Conservation (phyloP, 2,888 invertebrate genomes). For the Eubasilissa splendida region DNA sequence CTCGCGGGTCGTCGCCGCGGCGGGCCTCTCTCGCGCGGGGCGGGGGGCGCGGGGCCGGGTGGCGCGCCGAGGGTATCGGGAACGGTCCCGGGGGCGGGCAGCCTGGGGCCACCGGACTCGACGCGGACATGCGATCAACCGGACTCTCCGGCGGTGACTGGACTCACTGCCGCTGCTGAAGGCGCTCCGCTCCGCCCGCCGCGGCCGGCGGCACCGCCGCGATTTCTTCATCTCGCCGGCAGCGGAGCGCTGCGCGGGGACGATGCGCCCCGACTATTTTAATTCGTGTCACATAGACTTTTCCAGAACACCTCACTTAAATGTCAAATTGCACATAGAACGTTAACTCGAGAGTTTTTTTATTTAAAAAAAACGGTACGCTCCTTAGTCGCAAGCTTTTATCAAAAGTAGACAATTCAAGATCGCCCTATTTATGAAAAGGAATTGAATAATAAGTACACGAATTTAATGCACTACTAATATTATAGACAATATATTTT, state of each 20-base stretch:
- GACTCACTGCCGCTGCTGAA: constrained; percentile 23
- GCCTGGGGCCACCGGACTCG: constrained; percentile 10
- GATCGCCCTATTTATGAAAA: too few relatives aligned
- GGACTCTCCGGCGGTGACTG: constrained; percentile 54
- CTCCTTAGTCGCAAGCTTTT: too few relatives aligned
- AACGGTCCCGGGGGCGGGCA: neutral
- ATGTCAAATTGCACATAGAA: neutral
- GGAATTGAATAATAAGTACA: too few relatives aligned
- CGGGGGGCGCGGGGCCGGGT: constrained; percentile 10
- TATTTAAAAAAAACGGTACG: too few relatives aligned
- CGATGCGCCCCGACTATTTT: neutral
- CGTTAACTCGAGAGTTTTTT: neutral
- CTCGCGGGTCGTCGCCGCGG: constrained; percentile 16
- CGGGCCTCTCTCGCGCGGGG: neutral
- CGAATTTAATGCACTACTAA: too few relatives aligned
- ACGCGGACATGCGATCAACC: constrained; percentile 44
- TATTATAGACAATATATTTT: too few relatives aligned
- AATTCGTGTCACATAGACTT: too few relatives aligned
- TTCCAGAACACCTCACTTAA: too few relatives aligned
- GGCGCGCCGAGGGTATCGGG: constrained; percentile 15
- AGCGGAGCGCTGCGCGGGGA: neutral
- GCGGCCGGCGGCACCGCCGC: neutral
- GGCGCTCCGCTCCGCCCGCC: neutral
- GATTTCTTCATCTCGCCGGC: constrained; percentile 7
- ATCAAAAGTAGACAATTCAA: too few relatives aligned